Conservation (phyloP, 2,888 invertebrate species). For the Drosophila prostipennis region DNA sequence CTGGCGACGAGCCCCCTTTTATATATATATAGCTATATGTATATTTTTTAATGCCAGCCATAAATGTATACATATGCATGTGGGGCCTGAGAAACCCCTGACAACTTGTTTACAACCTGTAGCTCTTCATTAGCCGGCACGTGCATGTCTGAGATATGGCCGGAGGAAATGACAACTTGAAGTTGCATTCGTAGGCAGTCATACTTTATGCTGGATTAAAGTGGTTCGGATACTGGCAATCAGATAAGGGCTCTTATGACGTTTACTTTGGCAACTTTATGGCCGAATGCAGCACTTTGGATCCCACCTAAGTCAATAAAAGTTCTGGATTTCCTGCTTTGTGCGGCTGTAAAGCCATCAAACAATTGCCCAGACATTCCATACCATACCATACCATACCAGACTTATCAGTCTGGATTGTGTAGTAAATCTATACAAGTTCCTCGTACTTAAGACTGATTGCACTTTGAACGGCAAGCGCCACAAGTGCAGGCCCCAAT, state of each 20-base stretch:
- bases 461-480: constrained; percentile 74
- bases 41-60: constrained; percentile 18
- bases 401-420: constrained; percentile 19
- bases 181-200: constrained; percentile 22
- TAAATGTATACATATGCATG: constrained; percentile 11
- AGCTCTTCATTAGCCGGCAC: constrained; percentile 43
- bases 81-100: constrained; percentile 5
- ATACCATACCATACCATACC: constrained; percentile 8
- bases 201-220: constrained; percentile 13
- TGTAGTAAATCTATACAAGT: constrained; percentile 33
- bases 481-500: constrained; percentile 66
- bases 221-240: background rate
- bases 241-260: constrained; percentile 1
- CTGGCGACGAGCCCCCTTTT: constrained; percentile 47
- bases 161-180: constrained; percentile 29
- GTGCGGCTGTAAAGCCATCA: constrained; percentile 14
- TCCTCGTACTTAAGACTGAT: constrained; percentile 4
- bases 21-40: background rate
- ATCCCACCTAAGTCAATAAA: constrained; percentile 22
- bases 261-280: constrained; percentile 29
- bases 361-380: constrained; percentile 11
- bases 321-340: constrained; percentile 9
- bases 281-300: constrained; percentile 4
- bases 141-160: constrained; percentile 31
- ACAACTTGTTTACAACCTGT: constrained; percentile 43